Base-by-base conservation (phyloP, 2,113 vertebrate species). In the Eulacestoma nigropectus region DNA sequence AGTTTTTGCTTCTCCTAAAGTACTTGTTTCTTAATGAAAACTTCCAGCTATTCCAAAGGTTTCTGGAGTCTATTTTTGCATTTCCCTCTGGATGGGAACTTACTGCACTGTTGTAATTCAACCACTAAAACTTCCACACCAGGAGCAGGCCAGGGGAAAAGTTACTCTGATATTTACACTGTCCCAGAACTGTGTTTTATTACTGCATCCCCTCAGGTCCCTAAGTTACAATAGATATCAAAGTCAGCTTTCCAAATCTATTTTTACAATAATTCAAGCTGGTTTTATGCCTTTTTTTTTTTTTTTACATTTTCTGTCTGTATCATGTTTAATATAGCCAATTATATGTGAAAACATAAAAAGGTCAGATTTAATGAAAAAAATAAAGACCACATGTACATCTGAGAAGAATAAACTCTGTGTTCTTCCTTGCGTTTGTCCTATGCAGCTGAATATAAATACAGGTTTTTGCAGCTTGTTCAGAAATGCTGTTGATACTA, bases 201-300 rank as follows among this genome's bases (percentile, higher is more conserved):
- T 93, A 73, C 63, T 91, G 25, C 35, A 73, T 67, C 33, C 83
- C 67, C 79, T 93, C 62, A 84, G 70, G 68, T 78, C 63, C 59
- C n/a, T 63, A 60, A 41, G 9, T 57, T 73, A 72, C 59, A 91
- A 78, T 13, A 60, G 57, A 60, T 96, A 70, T 80, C 81, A 95
- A 96, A 85, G 75, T 82, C 41, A 87, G 32, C 44, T 90, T 91
- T 95, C 68, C 52, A 93, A 79, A 77, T 84, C 15, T 86, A 95
- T 88, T 95, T 97, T 90, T 90, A 64, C 33, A 88, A 83, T 74
- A 93, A 93, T 67, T 92, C 68, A 95, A 84, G n/a, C 27, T 88
- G 30, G 1, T 76, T 94, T 86, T 42, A 52, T 84, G 18, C 2
- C 1, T 33, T 57, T 65, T 29, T 32, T 22, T 20, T 53, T 35